Base-by-base conservation (phyloP, 2,888 invertebrate genomes). In the Callinectes sapidus region DNA sequence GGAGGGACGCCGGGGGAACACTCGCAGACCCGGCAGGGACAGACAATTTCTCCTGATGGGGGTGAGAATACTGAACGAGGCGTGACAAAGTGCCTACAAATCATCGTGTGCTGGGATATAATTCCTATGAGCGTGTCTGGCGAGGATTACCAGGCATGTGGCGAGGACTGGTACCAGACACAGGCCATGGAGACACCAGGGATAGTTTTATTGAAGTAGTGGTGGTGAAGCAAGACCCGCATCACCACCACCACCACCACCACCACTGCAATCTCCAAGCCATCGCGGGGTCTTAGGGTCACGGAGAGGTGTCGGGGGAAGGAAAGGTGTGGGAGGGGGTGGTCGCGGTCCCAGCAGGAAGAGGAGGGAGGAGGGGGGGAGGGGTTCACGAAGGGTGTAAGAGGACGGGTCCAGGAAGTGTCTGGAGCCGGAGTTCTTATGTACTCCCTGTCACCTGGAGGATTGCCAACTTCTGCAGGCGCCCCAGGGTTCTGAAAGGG, bases 71-170 rank as follows among this genome's bases (percentile, higher is more conserved):
- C 35, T 81, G 81, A 35, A 28, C 71, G 71, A 81, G 18, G 81
- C 81, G 81, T 81, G 81, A 81, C 81, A 81, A 35, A 81, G 81
- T 81, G 81, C 81, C 32, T 35, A 87, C 14, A 87, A 87, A 48
- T 14, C 48, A 86, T 86, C 6, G 86, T 35, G 86, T 23, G 42
- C 18, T 35, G 35, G 39, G 39, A 86, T 35, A 14, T 86, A 86
- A 71, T 71, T 71, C 13, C 10, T 23, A 3, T 71, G 71, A 28
- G 71, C 28, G 28, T 28, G 71, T 71, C 71, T 28, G n/a, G 71
- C 10, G n/a, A 32, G 81, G 14, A 35, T 81, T 32, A 2, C 18
- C 14, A 81, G 81, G 81, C 28, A 35, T 32, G 32, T 81, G 77
- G 23, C 35, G 81, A 28, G n/a, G 10, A 28, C 81, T 16, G 81